A percentile compares a stretch with the other conserved stretches of the same genome.
These are phyloP conservation scores for Zingel zingel DNA, from an alignment of 2,113 vertebrate genomes.

Conservation along the genomic window DNA sequence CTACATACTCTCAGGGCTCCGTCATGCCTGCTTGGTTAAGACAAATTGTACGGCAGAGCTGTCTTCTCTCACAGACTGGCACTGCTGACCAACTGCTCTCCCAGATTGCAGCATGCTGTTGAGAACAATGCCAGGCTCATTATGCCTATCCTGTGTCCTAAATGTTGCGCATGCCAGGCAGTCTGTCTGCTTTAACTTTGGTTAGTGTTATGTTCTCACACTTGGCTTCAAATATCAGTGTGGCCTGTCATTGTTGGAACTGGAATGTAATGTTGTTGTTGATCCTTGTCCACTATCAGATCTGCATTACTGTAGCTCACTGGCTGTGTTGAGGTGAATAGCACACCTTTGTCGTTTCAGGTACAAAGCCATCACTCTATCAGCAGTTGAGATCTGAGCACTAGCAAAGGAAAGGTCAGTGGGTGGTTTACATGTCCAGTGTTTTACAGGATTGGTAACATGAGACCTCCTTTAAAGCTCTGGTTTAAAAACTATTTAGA, in stretches of 20 bases:
- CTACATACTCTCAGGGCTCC: conserved; percentile 3
- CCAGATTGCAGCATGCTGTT: conserved; percentile 42
- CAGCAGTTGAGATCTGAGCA: conserved; percentile 43
- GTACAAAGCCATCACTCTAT: conserved; percentile 43
- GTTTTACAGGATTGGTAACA: conserved; percentile 40
- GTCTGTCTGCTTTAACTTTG: conserved; percentile 40
- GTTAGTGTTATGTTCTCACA: conserved; percentile 41
- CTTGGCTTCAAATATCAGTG: conserved; percentile 38
- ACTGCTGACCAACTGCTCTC: conserved; percentile 27
- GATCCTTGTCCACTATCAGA: conserved; percentile 22
- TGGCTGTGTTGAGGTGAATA: conserved; percentile 27
- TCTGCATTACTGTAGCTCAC: conserved; percentile 15
- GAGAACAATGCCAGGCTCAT: conserved; percentile 64
- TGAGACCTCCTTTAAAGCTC: conserved; percentile 26
- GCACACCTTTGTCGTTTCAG: conserved; percentile 26
- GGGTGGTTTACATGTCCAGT: conserved; percentile 30
- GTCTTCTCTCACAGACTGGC: conserved; percentile 40
- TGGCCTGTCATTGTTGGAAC: conserved; percentile 35
- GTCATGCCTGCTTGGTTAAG: conserved; percentile 42
- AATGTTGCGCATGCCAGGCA: conserved; percentile 42
- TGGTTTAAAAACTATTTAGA: conserved; percentile 52
- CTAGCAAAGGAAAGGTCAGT: conserved; percentile 28
- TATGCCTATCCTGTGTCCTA: conserved; percentile 49
- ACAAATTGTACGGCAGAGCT: conserved; percentile 41
- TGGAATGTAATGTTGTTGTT: conserved; percentile 42